Evolutionary conservation across 2,888 invertebrate genomes (phyloP), one percentile per base, ranked within the genome.

Genomic region (Scaptomyza tumidula): DNA sequence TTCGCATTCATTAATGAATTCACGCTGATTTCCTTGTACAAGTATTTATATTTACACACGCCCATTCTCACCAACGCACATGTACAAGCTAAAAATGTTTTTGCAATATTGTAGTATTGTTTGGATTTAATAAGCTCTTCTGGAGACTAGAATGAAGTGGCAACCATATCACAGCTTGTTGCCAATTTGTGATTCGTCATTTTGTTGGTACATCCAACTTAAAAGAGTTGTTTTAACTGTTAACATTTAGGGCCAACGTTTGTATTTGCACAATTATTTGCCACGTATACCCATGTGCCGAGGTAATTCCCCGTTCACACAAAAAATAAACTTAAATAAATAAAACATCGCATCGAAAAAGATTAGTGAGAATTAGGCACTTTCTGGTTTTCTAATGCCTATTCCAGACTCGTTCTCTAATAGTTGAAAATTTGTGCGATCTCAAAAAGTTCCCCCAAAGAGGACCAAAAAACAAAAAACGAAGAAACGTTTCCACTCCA

Each of bases 271-370:
- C 57, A 72, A 61, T 63, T 72, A 61, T 41, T 72, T 57, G 67
- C 45, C 72, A 54, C 54, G 44, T 55, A 46, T 41, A 33, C n/a
- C 0, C 52, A 60, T 60, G 45, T 64, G 53, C 33, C 11, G 43
- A 59, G 57, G 75, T 77, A 16, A 72, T 46, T 75, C 78, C 75
- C 77, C 75, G 16, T 46, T 6, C 3, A 13, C 27, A 29, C 41
- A 58, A 50, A 33, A 62, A 46, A 48, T 45, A 31, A 9, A 44
- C 35, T 7, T 6, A 6, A 48, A 39, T 19, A 33, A 37, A 44
- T 16, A 19, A 29, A 39, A 43, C 52, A 57, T 53, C 19, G 10
- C 44, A 14, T 37, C 14, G 19, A 13, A 43, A 39, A 10, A 49
- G 3, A 10, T 43, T 48, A 24, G 31, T 39, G 37, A 43, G 43